Evolutionary conservation across 2,113 vertebrate species (phyloP).

Genomic region (Melanerpes formicivorus): DNA sequence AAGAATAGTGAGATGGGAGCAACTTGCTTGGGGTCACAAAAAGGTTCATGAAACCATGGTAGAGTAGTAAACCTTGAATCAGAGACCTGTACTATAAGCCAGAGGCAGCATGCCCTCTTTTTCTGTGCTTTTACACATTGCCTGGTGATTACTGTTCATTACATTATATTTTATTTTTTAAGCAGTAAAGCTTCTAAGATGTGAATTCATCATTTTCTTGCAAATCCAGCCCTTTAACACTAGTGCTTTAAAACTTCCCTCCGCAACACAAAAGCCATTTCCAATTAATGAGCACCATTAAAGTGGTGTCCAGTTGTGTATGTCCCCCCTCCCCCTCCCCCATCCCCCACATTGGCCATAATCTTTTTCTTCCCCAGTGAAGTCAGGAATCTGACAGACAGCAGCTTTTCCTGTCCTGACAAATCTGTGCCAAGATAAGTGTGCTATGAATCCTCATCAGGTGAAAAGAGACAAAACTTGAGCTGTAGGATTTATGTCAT

Average conservation of each 20-base stretch:
- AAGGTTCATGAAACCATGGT: conserved; percentile 4
- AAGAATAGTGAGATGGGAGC: conserved; percentile 67
- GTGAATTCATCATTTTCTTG: not conserved
- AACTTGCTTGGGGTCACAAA: conserved; percentile 59
- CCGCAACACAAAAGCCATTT: not conserved
- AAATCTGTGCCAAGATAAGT: not conserved
- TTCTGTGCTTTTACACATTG: not conserved
- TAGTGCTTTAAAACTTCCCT: not conserved
- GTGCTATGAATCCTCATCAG: not conserved
- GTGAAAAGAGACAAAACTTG: not conserved
- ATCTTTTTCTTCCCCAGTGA: not conserved
- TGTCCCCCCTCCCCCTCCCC: not conserved
- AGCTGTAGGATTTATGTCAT: not conserved
- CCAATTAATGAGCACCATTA: not conserved
- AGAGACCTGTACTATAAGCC: not conserved
- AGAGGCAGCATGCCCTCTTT: not conserved
- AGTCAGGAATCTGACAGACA: not conserved
- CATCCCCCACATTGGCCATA: too few species aligned
- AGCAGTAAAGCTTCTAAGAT: not conserved
- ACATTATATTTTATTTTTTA: not conserved
- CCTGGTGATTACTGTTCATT: not conserved
- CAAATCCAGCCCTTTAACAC: not conserved
- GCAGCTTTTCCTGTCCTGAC: not conserved
- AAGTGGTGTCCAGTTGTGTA: not conserved
- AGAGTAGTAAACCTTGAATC: conserved; percentile 32